Percentiles rank a stretch among this genome's conserved stretches.
phyloP scores from a whole-genome alignment of 2,797 vertebrate species.

The Sebastes cheni region DNA sequence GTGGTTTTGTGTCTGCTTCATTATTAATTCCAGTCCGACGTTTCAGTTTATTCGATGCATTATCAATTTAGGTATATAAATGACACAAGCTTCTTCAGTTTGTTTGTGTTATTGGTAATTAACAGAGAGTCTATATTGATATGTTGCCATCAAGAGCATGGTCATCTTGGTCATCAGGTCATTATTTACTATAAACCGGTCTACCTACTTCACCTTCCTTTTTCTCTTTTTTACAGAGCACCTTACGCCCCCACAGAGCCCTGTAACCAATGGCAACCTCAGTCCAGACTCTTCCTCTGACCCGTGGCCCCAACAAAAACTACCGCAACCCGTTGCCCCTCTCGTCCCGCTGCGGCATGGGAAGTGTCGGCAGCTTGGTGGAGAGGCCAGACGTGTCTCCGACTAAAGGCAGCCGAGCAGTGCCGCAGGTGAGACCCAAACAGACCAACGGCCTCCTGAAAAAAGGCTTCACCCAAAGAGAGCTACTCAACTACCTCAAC shows the following conservation, averaged over 20 bases:
- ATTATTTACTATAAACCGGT: not conserved
- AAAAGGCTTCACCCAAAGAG: conserved; percentile 92
- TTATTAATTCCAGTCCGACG: no score
- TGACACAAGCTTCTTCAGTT: no score
- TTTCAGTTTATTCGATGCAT: no score
- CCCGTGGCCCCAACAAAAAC: conserved; percentile 84
- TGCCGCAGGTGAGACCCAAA: conserved; percentile 86
- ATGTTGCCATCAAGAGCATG: not conserved
- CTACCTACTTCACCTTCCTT: not conserved
- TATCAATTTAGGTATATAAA: no score
- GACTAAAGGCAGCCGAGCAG: conserved; percentile 82
- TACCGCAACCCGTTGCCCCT: conserved; percentile 76
- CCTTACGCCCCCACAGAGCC: conserved; percentile 66
- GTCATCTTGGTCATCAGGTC: not conserved
- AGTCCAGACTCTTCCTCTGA: conserved; percentile 89
- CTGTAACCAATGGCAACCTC: conserved; percentile 95
- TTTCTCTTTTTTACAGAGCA: conserved; percentile 77
- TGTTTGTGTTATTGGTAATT: not conserved
- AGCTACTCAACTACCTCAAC: conserved; percentile 95
- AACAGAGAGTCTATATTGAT: not conserved
- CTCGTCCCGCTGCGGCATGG: conserved; percentile 87
- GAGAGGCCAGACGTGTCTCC: conserved; percentile 90
- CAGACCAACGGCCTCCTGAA: conserved; percentile 90
- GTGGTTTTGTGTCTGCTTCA: no score
- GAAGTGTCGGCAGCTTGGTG: conserved; percentile 97